Percentiles rank a stretch among this genome's conserved stretches.
These are phyloP conservation scores for Mystacides longicornis DNA, from an alignment of 2,888 invertebrate genomes.

Conservation along the genomic window DNA sequence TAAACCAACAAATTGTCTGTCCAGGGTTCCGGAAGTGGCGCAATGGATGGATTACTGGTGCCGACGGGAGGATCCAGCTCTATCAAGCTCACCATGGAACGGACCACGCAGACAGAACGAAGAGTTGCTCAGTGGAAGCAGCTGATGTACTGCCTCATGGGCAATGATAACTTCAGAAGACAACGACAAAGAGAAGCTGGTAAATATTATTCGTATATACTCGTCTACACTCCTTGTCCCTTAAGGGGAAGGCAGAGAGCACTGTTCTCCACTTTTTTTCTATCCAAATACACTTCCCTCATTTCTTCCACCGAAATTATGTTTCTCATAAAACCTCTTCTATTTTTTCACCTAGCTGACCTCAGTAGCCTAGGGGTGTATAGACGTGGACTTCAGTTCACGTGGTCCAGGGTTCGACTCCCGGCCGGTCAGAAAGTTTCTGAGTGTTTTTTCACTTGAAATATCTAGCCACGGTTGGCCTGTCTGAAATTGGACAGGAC, in stretches of 20 bases:
- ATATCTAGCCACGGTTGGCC: too few species aligned
- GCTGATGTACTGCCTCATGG: constrained; percentile 71
- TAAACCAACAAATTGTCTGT: too few species aligned
- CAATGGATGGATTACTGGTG: neutral
- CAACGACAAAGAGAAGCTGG: constrained; percentile 67
- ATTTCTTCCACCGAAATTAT: too few species aligned
- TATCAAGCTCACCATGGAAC: constrained; percentile 63
- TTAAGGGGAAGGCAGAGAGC: neutral
- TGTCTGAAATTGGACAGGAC: too few species aligned
- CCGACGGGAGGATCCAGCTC: constrained; percentile 22
- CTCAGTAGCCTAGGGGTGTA: too few species aligned
- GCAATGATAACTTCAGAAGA: constrained; percentile 67
- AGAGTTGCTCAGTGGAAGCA: constrained; percentile 71
- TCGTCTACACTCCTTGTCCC: neutral
- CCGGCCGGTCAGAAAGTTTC: too few species aligned
- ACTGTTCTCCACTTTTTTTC: neutral
- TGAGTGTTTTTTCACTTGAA: too few species aligned
- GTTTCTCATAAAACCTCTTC: too few species aligned
- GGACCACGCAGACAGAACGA: constrained; percentile 75
- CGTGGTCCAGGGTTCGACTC: too few species aligned
- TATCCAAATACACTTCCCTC: too few species aligned
- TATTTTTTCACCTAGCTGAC: too few species aligned
- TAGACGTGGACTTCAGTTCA: too few species aligned
- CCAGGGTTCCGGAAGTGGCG: neutral
- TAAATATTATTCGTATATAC: constrained; percentile 26